phyloP scores from a whole-genome alignment of 2,113 vertebrate species.

The Sinocyclocheilus grahami region DNA sequence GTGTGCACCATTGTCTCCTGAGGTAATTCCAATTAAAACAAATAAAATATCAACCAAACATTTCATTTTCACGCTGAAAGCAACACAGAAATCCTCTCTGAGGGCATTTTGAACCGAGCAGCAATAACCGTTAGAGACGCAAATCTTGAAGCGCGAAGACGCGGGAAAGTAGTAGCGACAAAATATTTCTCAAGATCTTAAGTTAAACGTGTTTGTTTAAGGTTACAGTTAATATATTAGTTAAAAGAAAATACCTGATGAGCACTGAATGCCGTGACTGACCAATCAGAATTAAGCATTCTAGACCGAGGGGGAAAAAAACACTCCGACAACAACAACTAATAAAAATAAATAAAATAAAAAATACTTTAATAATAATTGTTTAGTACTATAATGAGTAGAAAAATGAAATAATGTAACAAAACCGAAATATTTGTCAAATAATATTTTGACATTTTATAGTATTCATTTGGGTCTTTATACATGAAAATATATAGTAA shows the following conservation, averaged over 20 bases:
- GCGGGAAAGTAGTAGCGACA: neutral
- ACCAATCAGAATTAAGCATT: neutral
- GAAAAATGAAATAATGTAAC: no score
- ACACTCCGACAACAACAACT: neutral
- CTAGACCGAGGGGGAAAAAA: neutral
- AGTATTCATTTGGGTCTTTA: no score
- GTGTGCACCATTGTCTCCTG: neutral
- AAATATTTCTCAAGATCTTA: neutral
- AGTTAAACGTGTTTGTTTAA: neutral
- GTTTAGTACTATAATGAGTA: no score
- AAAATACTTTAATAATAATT: neutral
- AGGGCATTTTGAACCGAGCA: neutral
- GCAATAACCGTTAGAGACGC: neutral
- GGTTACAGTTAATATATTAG: neutral
- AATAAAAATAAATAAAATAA: neutral
- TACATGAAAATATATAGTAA: no score
- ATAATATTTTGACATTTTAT: no score
- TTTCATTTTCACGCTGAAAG: neutral
- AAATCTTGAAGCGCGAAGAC: no score
- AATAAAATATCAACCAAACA: neutral
- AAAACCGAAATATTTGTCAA: no score
- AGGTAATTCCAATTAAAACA: neutral
- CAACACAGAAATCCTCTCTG: no score
- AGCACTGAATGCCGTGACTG: no score
- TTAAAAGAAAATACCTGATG: neutral